Conservation (phyloP, 2,797 vertebrate species). For the Manis pentadactyla region DNA sequence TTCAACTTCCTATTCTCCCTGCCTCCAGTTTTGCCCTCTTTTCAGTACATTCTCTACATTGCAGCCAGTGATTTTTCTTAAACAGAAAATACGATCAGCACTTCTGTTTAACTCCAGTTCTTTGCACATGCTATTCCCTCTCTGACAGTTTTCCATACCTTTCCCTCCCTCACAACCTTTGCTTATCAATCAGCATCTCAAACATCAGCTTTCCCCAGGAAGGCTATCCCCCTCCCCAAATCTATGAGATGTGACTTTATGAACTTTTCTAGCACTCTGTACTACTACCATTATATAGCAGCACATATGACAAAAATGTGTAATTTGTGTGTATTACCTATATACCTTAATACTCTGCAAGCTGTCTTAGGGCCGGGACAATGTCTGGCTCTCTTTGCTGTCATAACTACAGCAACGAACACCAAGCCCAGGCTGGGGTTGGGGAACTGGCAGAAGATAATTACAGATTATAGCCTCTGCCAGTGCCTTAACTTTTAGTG, state of each 20-base stretch:
- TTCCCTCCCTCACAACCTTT: not conserved
- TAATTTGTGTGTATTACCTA: not conserved
- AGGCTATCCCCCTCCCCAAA: not conserved
- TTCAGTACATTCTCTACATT: not conserved
- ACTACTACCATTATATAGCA: not conserved
- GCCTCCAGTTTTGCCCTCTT: not conserved
- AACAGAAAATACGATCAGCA: not conserved
- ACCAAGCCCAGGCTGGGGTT: not conserved
- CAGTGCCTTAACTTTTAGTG: not conserved
- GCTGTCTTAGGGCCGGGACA: not conserved
- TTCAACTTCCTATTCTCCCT: not conserved
- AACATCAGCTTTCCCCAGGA: not conserved
- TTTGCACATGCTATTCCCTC: not conserved
- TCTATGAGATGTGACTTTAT: not conserved
- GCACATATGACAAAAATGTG: not conserved
- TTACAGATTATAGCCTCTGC: not conserved
- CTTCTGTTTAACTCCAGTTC: not conserved
- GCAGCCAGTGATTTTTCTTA: conserved; percentile 30
- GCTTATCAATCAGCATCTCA: not conserved
- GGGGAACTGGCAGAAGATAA: not conserved
- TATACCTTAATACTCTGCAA: not conserved
- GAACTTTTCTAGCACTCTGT: not conserved
- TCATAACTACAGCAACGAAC: not conserved
- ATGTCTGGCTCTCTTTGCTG: not conserved
- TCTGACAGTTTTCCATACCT: not conserved